phyloP scores from a whole-genome alignment of 2,888 invertebrate species.

The Tridacna gigas region DNA sequence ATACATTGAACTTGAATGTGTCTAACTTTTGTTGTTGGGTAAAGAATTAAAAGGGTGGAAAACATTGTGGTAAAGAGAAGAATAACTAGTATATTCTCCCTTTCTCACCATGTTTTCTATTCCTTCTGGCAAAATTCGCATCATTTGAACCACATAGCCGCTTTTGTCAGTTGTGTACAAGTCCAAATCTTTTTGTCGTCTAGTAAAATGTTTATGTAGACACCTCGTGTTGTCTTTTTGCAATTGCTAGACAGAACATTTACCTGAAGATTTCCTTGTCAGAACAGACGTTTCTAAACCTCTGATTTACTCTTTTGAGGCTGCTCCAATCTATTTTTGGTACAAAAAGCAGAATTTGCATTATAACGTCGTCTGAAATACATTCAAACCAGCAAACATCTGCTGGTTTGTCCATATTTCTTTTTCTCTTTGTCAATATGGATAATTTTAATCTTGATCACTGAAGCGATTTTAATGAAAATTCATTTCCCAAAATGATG shows the following conservation, averaged over 20 bases:
- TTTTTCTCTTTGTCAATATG: conserved; percentile 34
- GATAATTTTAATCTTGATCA: neutral
- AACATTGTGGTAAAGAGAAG: too few relatives aligned
- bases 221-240: too few relatives aligned
- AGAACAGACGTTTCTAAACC: conserved; percentile 69
- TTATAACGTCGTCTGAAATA: conserved; percentile 75
- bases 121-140: too few relatives aligned
- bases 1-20: too few relatives aligned
- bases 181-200: too few relatives aligned
- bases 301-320: conserved; percentile 64
- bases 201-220: too few relatives aligned
- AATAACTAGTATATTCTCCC: too few relatives aligned
- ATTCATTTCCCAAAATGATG: neutral
- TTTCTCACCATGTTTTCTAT: too few relatives aligned
- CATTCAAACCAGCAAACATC: conserved; percentile 51
- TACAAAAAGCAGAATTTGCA: conserved; percentile 72
- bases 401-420: conserved; percentile 44
- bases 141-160: too few relatives aligned
- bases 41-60: too few relatives aligned
- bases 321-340: conserved; percentile 62
- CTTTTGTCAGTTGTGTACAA: too few relatives aligned
- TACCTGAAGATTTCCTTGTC: conserved; percentile 77
- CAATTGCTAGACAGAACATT: neutral
- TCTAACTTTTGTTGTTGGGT: too few relatives aligned
- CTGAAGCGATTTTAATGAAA: conserved; percentile 19